Evolutionary conservation across 2,113 vertebrate genomes (phyloP), one percentile per base, ranked within the genome.

Genomic region (Brachyistius frenatus): DNA sequence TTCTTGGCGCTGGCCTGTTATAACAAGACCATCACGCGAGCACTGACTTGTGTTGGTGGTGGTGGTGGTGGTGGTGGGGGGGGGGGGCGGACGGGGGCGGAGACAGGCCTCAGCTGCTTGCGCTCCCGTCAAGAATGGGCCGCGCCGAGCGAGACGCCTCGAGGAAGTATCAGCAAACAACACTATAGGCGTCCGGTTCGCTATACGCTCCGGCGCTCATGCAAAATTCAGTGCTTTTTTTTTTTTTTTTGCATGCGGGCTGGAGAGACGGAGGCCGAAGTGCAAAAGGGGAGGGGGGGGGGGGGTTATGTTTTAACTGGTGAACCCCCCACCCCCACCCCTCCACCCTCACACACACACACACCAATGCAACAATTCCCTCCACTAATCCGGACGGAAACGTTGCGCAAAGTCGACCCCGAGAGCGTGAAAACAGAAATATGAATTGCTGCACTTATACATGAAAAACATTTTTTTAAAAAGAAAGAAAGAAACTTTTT

Each of bases 301-400:
- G n/a, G n/a, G n/a, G n/a, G n/a, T 90, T 84, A 84, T 94, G 78
- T 80, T 92, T 96, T 95, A 96, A 96, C 95, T 95, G 94, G 94
- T 95, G 95, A 95, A 95, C 95, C 96, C 94, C 95, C 96, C 96
- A 65, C n/a, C n/a, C n/a, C n/a, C n/a, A n/a, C n/a, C n/a, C n/a
- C n/a, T n/a, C n/a, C n/a, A n/a, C n/a, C n/a, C n/a, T n/a, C n/a
- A n/a, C n/a, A n/a, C n/a, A n/a, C n/a, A n/a, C n/a, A n/a, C n/a
- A n/a, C n/a, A n/a, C n/a, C n/a, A 86, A 84, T 85, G 69, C 66
- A 1, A 73, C 55, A 30, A 84, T 83, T 77, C 78, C 86, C 76
- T n/a, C 46, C 47, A 85, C 60, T 81, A 73, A 89, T 76, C 79
- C 96, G 93, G 94, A 94, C 94, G 39, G 96, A 96, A 96, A 95